A percentile compares a stretch with the other conserved stretches of the same genome.
phyloP scores from a whole-genome alignment of 2,888 invertebrate genomes.

The Hermodice carunculata region DNA sequence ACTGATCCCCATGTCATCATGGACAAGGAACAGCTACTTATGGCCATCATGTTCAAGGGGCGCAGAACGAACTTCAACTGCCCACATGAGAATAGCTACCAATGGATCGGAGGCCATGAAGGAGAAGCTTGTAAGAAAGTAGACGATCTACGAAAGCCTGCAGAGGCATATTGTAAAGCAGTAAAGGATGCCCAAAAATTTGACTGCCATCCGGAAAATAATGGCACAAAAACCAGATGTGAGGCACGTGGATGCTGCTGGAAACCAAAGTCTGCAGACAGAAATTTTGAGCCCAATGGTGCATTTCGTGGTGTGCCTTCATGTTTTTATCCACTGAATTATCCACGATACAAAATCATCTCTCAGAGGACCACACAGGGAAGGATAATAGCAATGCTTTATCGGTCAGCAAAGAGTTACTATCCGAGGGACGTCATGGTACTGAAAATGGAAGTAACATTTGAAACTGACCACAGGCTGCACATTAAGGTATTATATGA shows the following conservation, averaged over 20 bases:
- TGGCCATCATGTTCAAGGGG: too few species aligned
- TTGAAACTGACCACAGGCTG: slow-evolving; percentile 36
- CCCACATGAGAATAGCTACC: too few species aligned
- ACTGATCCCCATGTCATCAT: too few species aligned
- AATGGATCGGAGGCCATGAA: too few species aligned
- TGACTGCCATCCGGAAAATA: slow-evolving; percentile 38
- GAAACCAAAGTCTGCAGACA: too few species aligned
- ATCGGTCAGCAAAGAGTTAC: slow-evolving; percentile 3
- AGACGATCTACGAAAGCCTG: too few species aligned
- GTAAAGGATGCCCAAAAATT: slow-evolving; percentile 22
- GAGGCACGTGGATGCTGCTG: slow-evolving; percentile 40
- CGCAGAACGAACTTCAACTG: too few species aligned
- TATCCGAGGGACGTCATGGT: slow-evolving; percentile 42
- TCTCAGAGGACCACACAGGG: slow-evolving; percentile 22
- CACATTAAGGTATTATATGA: slow-evolving; percentile 45
- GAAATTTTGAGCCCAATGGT: too few species aligned
- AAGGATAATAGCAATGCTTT: slow-evolving; percentile 29
- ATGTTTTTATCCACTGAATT: slow-evolving; percentile 41
- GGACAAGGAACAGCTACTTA: too few species aligned
- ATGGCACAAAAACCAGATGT: slow-evolving; percentile 18
- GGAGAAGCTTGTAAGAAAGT: too few species aligned
- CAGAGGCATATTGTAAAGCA: too few species aligned
- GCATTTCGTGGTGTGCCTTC: slow-evolving; percentile 33
- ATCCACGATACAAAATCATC: slow-evolving; percentile 27
- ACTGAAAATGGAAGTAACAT: slow-evolving; percentile 36